Evolutionary conservation across 2,113 vertebrate species (phyloP).

Genomic region (Procavia capensis): DNA sequence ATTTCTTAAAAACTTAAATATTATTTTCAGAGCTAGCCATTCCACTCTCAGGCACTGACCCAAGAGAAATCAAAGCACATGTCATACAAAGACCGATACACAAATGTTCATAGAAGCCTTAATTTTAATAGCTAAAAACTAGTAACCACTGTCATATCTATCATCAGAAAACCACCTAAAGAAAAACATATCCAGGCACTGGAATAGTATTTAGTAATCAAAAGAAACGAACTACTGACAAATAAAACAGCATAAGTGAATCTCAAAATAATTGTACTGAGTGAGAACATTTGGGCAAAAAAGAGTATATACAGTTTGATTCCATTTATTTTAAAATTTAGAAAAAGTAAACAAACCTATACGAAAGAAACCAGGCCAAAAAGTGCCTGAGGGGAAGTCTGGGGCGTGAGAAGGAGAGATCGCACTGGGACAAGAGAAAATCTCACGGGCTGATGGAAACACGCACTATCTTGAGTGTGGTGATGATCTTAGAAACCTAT

Average conservation of each 20-base stretch:
- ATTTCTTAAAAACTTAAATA: background rate
- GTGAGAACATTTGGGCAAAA: background rate
- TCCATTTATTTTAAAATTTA: conserved; percentile 31
- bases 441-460: background rate
- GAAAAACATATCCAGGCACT: background rate
- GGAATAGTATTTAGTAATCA: background rate
- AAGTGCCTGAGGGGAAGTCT: background rate
- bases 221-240: background rate
- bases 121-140: background rate
- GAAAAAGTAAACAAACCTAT: background rate
- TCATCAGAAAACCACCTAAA: background rate
- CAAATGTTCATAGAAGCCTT: background rate
- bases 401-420: background rate
- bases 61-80: background rate
- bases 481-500: background rate
- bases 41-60: background rate
- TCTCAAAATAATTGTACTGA: background rate
- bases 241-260: background rate
- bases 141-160: background rate
- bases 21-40: background rate
- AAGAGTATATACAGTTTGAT: background rate
- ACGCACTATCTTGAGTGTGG: background rate
- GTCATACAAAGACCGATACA: background rate
- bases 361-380: background rate
- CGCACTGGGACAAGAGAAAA: background rate